Conservation (phyloP, 2,797 vertebrate species). For the Hemibagrus guttatus region DNA sequence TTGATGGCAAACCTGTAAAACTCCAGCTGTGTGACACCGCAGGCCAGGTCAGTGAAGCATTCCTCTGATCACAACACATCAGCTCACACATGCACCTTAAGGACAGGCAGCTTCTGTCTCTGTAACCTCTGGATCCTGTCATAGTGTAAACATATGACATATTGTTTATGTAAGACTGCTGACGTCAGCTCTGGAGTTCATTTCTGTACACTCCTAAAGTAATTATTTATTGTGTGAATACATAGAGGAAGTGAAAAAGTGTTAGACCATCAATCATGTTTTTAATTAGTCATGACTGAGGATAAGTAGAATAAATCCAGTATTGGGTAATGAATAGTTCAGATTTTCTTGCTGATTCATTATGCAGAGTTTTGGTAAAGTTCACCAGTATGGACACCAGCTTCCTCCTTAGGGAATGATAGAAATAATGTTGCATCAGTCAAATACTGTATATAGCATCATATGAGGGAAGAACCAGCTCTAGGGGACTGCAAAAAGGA, state of each 20-base stretch:
- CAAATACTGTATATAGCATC: conserved; percentile 45
- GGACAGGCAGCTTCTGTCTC: conserved; percentile 21
- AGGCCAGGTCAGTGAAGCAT: conserved; percentile 84
- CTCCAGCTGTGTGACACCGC: conserved; percentile 98
- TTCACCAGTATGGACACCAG: conserved; percentile 25
- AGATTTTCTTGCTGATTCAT: conserved; percentile 34
- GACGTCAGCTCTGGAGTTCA: conserved; percentile 13
- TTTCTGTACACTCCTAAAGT: conserved; percentile 42
- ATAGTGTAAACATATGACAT: conserved; percentile 35
- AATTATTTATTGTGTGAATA: conserved; percentile 30
- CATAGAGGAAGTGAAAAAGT: conserved; percentile 11
- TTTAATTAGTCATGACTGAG: conserved; percentile 40
- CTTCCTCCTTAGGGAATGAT: conserved; percentile 34
- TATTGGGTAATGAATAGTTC: background rate
- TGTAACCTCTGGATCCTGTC: conserved; percentile 14
- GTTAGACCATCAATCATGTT: conserved; percentile 24
- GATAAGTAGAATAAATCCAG: background rate
- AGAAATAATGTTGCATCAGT: conserved; percentile 37
- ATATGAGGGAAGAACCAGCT: conserved; percentile 42
- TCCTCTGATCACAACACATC: conserved; percentile 30
- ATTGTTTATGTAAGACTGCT: conserved; percentile 43
- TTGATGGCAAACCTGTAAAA: conserved; percentile 93
- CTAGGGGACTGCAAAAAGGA: conserved; percentile 50
- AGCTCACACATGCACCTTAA: conserved; percentile 31
- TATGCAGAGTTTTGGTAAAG: conserved; percentile 44